Evolutionary conservation across 2,888 invertebrate species (phyloP).

Genomic region (Listrodromus nycthemerus): DNA sequence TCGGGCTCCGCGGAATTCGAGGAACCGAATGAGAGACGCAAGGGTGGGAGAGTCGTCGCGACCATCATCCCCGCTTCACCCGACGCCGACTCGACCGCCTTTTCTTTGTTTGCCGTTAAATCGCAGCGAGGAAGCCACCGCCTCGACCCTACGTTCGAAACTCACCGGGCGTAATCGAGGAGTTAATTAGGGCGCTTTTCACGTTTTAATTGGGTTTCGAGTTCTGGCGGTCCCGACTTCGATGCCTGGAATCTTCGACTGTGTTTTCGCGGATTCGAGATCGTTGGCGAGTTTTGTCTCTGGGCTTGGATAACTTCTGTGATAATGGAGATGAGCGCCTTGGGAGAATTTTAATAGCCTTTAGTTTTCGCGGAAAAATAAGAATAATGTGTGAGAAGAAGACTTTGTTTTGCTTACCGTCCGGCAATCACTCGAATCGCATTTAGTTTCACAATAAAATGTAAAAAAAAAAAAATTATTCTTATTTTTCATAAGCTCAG

Average conservation of each 20-base stretch:
- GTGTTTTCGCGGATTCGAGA: neutral
- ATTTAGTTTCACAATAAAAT: neutral
- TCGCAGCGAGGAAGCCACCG: constrained; percentile 75
- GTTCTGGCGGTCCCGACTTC: constrained; percentile 34
- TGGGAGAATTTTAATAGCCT: neutral
- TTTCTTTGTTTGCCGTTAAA: constrained; percentile 80
- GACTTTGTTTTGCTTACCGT: neutral
- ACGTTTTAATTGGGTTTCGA: constrained; percentile 80
- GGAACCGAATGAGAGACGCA: constrained; percentile 34
- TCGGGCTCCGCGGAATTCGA: constrained; percentile 58
- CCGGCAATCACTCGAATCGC: neutral
- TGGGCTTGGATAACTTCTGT: neutral
- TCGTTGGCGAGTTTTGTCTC: neutral
- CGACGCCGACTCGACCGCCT: constrained; percentile 49
- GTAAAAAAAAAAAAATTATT: too few species aligned
- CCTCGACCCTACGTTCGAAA: constrained; percentile 30
- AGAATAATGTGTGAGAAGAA: too few species aligned
- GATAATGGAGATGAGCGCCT: neutral
- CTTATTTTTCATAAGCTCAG: too few species aligned
- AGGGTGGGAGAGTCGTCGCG: constrained; percentile 41
- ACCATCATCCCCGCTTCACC: constrained; percentile 60
- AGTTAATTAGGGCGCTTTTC: constrained; percentile 83
- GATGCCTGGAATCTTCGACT: constrained; percentile 16
- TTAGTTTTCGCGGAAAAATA: too few species aligned
- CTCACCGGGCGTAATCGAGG: constrained; percentile 80